phyloP scores from a whole-genome alignment of 2,797 vertebrate species.

The Lacerta bilineata region DNA sequence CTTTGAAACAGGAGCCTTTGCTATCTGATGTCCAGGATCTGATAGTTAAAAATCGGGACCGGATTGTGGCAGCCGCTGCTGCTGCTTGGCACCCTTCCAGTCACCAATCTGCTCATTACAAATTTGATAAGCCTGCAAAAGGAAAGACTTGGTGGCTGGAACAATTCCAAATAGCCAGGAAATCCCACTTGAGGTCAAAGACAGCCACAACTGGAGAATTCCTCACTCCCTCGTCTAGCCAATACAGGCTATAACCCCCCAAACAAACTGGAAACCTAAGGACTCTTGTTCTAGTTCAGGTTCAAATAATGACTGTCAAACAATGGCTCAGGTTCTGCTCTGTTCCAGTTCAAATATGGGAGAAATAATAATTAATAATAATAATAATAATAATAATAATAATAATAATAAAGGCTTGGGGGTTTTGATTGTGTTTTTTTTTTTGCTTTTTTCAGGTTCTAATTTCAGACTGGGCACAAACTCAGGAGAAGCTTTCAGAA shows the following conservation, averaged over 20 bases:
- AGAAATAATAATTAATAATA: neutral
- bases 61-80: neutral
- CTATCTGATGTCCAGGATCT: neutral
- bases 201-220: neutral
- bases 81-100: neutral
- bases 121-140: constrained; percentile 13
- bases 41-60: neutral
- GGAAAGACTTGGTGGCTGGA: neutral
- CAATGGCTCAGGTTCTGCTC: neutral
- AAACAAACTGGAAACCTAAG: neutral
- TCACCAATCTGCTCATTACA: neutral
- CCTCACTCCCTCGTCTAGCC: neutral
- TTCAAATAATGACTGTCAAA: neutral
- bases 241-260: neutral
- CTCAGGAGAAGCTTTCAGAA: neutral
- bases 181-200: constrained; percentile 8
- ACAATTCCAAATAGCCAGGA: constrained; percentile 6
- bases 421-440: neutral
- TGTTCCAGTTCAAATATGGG: neutral
- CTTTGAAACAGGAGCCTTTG: neutral
- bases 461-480: neutral
- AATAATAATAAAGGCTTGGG: neutral
- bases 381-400: neutral
- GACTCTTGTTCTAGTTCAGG: neutral
- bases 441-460: neutral